These are phyloP conservation scores for Celastrina argiolus DNA, from an alignment of 2,888 invertebrate genomes.

Conservation along the genomic window DNA sequence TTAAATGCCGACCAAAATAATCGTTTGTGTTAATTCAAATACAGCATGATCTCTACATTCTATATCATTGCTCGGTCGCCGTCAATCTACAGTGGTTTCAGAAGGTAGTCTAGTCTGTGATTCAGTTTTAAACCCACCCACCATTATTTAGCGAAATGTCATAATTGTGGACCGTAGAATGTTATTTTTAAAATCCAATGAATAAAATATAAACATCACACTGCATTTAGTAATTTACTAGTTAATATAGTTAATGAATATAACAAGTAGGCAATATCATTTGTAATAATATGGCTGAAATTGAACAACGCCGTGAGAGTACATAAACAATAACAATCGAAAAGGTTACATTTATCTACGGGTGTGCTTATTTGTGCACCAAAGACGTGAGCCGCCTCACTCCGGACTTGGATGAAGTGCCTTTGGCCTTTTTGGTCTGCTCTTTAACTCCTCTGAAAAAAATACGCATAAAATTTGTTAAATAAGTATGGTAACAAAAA, in stretches of 20 bases:
- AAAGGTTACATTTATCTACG: conserved; percentile 1
- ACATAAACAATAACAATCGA: conserved; percentile 11
- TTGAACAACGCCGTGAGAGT: background rate
- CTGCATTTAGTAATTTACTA: background rate
- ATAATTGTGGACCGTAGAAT: too few relatives aligned
- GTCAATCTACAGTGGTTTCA: background rate
- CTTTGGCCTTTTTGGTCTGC: conserved; percentile 71
- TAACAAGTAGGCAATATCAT: conserved; percentile 12
- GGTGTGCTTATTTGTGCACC: conserved; percentile 59
- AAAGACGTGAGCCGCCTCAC: conserved; percentile 65
- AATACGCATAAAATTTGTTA: conserved; percentile 3
- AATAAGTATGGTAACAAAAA: background rate
- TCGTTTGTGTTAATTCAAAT: background rate
- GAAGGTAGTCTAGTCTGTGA: too few relatives aligned
- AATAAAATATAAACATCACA: background rate
- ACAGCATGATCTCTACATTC: background rate
- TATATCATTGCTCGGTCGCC: background rate
- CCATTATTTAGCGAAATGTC: too few relatives aligned
- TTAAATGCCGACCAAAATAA: conserved; percentile 22
- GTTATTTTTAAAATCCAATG: too few relatives aligned
- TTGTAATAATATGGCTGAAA: conserved; percentile 2
- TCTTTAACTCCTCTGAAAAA: conserved; percentile 68
- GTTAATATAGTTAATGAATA: conserved; percentile 12
- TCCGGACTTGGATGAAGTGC: conserved; percentile 54
- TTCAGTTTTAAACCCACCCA: too few relatives aligned